Base-by-base conservation (phyloP, 1,140 invertebrate species). In the Drosophila seguyi region DNA sequence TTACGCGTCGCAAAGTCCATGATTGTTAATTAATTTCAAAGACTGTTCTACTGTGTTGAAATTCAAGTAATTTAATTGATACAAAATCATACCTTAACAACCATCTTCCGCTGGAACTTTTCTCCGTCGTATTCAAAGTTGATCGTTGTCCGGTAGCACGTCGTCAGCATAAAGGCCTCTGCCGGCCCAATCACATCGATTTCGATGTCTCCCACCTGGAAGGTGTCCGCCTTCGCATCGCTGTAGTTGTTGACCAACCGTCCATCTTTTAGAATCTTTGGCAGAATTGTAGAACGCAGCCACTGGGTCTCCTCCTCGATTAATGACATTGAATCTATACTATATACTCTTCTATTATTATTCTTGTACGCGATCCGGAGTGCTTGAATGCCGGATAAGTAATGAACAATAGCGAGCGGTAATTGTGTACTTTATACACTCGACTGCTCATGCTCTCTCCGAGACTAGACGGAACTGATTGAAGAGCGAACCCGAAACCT, bases 131-230 rank as follows among this genome's bases (percentile, higher is more conserved):
- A 90, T 22, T 68, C 53, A 45, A 90, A 80, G n/a, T 39, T 60
- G 0, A 92, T 57, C 0, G 45, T 63, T 1, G 82, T 76, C 0
- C 82, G 38, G 61, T 87, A 92, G 58, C 91, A 92, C 3, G 31
- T 52, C 7, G 91, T 92, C 27, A 92, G 39, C 91, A 92, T 92
- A 20, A 83, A 91, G 6, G 91, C 91, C 50, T 92, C 91, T 1
- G 77, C 62, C 3, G 31, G n/a, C 0, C 87, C 87, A 14, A 92
- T 91, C 1, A 87, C 61, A 50, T 79, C 63, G 1, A 92, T 63
- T 0, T 78, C 48, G 29, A 92, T 83, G 44, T 59, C 38, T 0
- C 34, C 27, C 16, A 92, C 62, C 1, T 61, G 20, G 39, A 92
- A 80, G 11, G 69, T 76, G 16, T 65, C 16, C 0, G 22, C 34